Evolutionary conservation across 2,113 vertebrate genomes (phyloP).

Genomic region (Pomatostomus ruficeps): DNA sequence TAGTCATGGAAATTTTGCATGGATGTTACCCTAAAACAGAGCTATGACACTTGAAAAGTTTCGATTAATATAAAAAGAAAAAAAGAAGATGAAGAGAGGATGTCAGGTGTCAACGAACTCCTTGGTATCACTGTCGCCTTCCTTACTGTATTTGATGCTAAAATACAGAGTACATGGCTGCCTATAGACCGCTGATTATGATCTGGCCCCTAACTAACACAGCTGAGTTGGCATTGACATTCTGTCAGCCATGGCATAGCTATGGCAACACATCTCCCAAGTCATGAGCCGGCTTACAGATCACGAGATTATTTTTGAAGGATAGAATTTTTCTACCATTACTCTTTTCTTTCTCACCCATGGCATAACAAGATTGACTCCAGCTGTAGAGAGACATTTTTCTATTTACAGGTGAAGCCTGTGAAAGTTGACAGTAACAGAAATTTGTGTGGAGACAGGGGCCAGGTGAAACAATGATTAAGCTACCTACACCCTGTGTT

Average conservation of each 20-base stretch:
- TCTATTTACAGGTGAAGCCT: neutral
- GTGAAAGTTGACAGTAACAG: neutral
- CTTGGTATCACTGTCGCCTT: neutral
- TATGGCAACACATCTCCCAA: neutral
- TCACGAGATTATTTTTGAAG: neutral
- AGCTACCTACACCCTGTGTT: neutral
- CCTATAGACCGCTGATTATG: neutral
- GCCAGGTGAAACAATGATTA: neutral
- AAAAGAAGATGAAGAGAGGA: too few species aligned
- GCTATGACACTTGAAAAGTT: neutral
- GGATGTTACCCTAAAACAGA: neutral
- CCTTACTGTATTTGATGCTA: neutral
- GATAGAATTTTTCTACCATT: neutral
- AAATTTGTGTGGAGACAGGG: neutral
- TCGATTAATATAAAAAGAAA: neutral
- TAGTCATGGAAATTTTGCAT: neutral
- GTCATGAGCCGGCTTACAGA: neutral
- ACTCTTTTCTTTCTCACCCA: neutral
- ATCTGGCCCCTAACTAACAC: fast-evolving
- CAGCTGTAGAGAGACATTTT: neutral
- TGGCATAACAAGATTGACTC: neutral
- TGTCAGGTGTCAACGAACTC: neutral
- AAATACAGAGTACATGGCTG: neutral
- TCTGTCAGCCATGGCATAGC: neutral
- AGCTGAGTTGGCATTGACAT: neutral